Percentiles rank a stretch among this genome's conserved stretches.
Conservation (phyloP, 2,113 vertebrate species). For the Kryptolebias marmoratus region DNA sequence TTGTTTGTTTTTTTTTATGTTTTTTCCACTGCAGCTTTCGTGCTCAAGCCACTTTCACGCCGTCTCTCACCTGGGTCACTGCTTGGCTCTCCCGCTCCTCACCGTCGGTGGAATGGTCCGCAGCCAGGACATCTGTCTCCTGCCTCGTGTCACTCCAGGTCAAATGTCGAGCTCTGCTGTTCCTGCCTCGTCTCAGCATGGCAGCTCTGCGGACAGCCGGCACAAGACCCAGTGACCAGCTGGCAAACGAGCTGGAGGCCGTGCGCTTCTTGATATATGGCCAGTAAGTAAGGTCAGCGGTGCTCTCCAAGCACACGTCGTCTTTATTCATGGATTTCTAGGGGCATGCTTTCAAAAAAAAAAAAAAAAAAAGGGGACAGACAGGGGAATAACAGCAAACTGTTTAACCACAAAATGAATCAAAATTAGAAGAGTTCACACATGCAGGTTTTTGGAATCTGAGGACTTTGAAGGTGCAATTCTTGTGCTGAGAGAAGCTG, state of each 20-base stretch:
- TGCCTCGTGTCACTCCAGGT: slow-evolving; percentile 81
- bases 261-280: slow-evolving; percentile 10
- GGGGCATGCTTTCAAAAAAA: not conserved
- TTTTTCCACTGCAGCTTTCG: not conserved
- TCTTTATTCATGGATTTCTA: not conserved
- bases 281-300: not conserved
- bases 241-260: slow-evolving; percentile 16
- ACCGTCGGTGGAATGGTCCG: slow-evolving; percentile 55
- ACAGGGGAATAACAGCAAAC: too few species aligned
- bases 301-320: not conserved
- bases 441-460: too few species aligned
- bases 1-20: not conserved
- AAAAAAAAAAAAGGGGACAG: too few species aligned
- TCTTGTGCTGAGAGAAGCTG: too few species aligned
- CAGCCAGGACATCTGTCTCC: slow-evolving; percentile 72
- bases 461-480: too few species aligned
- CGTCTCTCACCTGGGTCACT: slow-evolving; percentile 80
- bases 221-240: slow-evolving; percentile 34
- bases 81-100: slow-evolving; percentile 79
- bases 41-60: too few species aligned
- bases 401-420: too few species aligned
- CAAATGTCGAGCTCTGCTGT: slow-evolving; percentile 82
- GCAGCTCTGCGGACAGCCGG: slow-evolving; percentile 57
- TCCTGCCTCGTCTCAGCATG: slow-evolving; percentile 87
- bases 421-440: too few species aligned